Conservation (phyloP, 2,797 vertebrate genomes). For the Hydrocynus forskahlii region DNA sequence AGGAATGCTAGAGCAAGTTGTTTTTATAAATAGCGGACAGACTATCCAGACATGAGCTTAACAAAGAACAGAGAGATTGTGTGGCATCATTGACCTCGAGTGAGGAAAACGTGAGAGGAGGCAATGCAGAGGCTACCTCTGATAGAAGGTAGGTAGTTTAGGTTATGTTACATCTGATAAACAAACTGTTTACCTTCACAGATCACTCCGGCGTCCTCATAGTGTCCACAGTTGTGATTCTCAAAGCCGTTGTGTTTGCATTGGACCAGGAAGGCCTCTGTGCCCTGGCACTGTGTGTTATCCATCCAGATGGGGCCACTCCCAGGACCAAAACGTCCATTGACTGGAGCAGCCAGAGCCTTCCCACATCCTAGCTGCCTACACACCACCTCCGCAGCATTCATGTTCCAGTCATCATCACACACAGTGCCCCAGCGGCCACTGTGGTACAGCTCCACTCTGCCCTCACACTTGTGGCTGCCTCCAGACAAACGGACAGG, state of each 20-base stretch:
- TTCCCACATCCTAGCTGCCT: constrained; percentile 67
- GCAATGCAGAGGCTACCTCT: not conserved
- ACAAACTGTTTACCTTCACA: constrained; percentile 55
- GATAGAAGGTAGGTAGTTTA: not conserved
- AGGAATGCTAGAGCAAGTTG: too few relatives aligned
- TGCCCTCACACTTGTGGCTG: constrained; percentile 59
- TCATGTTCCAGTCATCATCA: constrained; percentile 58
- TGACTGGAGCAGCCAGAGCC: constrained; percentile 37
- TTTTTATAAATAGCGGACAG: too few relatives aligned
- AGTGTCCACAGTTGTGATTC: constrained; percentile 60
- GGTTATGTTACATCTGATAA: not conserved
- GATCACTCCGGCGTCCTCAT: constrained; percentile 65
- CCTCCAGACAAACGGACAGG: constrained; percentile 59
- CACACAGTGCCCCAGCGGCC: constrained; percentile 71
- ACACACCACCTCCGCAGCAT: constrained; percentile 65
- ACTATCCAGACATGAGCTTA: too few relatives aligned
- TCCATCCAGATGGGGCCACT: constrained; percentile 65
- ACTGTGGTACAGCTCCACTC: constrained; percentile 65
- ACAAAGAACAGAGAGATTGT: not conserved
- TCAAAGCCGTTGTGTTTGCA: constrained; percentile 59
- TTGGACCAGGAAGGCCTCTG: constrained; percentile 49
- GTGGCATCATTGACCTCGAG: too few relatives aligned
- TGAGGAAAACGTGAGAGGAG: too few relatives aligned
- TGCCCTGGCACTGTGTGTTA: constrained; percentile 57
- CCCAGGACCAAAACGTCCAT: constrained; percentile 58